Conservation (phyloP, 2,888 invertebrate species). For the Flexamia atlantica region DNA sequence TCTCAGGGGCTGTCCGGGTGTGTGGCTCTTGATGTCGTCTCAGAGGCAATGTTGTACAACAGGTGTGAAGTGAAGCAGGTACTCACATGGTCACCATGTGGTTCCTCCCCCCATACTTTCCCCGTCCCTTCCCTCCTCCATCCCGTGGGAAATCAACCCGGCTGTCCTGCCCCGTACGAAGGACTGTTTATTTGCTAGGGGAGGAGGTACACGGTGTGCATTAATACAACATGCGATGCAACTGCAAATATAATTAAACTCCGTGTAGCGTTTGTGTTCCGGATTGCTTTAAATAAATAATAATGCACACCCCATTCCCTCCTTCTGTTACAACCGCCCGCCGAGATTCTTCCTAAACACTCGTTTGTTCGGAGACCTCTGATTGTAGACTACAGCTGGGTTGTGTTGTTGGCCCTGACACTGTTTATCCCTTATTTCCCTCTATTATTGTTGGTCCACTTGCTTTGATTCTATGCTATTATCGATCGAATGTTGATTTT, state of each 20-base stretch:
- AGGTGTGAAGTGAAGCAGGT: not conserved
- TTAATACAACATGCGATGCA: constrained; percentile 49
- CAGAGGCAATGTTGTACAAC: not conserved
- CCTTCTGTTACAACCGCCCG: not conserved
- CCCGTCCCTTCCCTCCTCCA: not conserved
- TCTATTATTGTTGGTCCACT: constrained; percentile 31
- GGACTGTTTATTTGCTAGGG: constrained; percentile 35
- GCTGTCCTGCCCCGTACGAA: constrained; percentile 4
- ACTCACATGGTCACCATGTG: constrained; percentile 20
- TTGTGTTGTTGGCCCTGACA: constrained; percentile 36
- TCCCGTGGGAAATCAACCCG: constrained; percentile 37
- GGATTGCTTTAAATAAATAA: constrained; percentile 51
- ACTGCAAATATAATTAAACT: constrained; percentile 49
- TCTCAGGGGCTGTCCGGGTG: not conserved
- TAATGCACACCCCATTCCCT: not conserved
- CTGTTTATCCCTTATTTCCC: constrained; percentile 36
- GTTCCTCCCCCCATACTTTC: not conserved
- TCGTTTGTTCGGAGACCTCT: not conserved
- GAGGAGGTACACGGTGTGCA: constrained; percentile 23
- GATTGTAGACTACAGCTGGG: constrained; percentile 38
- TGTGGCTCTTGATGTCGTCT: not conserved
- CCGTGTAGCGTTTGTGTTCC: constrained; percentile 29
- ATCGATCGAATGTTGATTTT: constrained; percentile 26
- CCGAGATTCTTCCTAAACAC: constrained; percentile 14
- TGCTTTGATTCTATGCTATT: constrained; percentile 37